Base-by-base conservation (phyloP, 2,888 invertebrate species). In the Kuschelorhynchus macadamiae region DNA sequence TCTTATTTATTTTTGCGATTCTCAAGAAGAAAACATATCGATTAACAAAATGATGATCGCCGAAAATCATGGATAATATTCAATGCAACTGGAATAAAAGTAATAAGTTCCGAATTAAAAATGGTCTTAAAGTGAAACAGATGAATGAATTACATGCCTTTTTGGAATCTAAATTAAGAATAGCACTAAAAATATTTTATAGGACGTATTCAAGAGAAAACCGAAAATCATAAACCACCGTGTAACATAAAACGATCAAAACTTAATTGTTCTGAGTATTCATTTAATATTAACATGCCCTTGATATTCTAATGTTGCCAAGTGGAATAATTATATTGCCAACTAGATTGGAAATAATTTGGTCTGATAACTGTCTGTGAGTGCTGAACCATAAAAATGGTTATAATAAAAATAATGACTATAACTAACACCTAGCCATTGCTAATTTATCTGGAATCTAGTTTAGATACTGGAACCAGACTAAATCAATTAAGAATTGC, bases 141-240 rank as follows among this genome's bases (percentile, higher is more conserved):
- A n/a, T n/a, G n/a, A n/a, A n/a, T n/a, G n/a, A n/a, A n/a, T n/a
- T n/a, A n/a, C n/a, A n/a, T n/a, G n/a, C n/a, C n/a, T n/a, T n/a
- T n/a, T n/a, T n/a, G n/a, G n/a, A n/a, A n/a, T n/a, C n/a, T n/a
- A n/a, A n/a, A n/a, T n/a, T n/a, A n/a, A n/a, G n/a, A n/a, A n/a
- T n/a, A n/a, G n/a, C n/a, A n/a, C n/a, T n/a, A n/a, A n/a, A n/a
- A n/a, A n/a, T n/a, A n/a, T n/a, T n/a, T n/a, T n/a, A n/a, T n/a
- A n/a, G n/a, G n/a, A n/a, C n/a, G n/a, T n/a, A n/a, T n/a, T 61
- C 67, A 46, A 67, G 60, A 53, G 61, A 55, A 67, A 67, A 61
- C 46, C 61, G 55, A 53, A 63, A 56, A 41, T 62, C 32, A 67
- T 56, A 49, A 46, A 17, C 61, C 47, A 33, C 21, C 33, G 67